Evolutionary conservation across 2,113 vertebrate species (phyloP).

Genomic region (Mustelus asterias): DNA sequence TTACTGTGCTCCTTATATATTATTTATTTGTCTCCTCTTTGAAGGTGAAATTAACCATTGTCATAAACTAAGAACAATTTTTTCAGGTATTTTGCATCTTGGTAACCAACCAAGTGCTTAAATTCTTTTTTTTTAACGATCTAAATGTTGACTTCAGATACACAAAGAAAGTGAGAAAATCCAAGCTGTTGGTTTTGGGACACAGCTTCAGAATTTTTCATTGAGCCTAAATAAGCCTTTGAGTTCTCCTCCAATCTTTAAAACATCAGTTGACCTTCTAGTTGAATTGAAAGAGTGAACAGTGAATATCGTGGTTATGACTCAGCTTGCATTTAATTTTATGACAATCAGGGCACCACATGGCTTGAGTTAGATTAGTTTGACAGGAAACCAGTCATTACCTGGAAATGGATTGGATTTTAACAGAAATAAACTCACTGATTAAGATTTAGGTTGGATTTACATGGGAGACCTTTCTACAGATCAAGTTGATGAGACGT

Average conservation of each 20-base stretch:
- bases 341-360: background rate
- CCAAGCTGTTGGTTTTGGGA: background rate
- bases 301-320: too few relatives aligned
- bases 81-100: background rate
- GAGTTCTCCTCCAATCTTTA: background rate
- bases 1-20: background rate
- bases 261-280: background rate
- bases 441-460: background rate
- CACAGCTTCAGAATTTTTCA: background rate
- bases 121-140: background rate
- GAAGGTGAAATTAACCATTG: background rate
- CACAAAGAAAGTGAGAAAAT: background rate
- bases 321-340: background rate
- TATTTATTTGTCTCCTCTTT: background rate
- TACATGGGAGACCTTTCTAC: background rate
- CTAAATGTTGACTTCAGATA: background rate
- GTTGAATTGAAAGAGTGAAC: background rate
- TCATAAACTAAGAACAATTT: background rate
- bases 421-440: background rate
- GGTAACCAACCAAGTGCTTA: background rate
- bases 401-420: background rate
- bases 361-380: background rate
- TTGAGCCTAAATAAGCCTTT: background rate
- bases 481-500: background rate
- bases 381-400: background rate